These are phyloP conservation scores for Pangasius djambal DNA, from an alignment of 2,797 vertebrate genomes.

Conservation along the genomic window DNA sequence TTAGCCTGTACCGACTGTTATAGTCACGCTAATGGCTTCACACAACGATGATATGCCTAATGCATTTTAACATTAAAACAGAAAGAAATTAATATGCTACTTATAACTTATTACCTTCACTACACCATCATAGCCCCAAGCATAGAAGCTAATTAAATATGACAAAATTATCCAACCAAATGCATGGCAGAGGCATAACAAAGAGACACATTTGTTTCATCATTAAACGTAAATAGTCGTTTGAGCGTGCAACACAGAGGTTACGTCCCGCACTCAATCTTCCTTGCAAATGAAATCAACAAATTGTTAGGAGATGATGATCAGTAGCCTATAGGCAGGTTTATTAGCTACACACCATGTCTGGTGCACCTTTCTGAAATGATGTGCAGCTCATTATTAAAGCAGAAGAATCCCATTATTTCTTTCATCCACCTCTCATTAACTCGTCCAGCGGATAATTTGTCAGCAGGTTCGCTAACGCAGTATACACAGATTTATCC, in stretches of 20 bases:
- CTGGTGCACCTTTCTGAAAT: slow-evolving; percentile 7
- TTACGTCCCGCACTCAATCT: not conserved
- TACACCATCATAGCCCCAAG: not conserved
- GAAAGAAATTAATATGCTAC: not conserved
- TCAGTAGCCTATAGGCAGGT: slow-evolving; percentile 23
- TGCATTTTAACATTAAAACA: not conserved
- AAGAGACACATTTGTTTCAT: not conserved
- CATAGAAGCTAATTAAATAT: slow-evolving; percentile 16
- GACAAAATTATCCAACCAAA: not conserved
- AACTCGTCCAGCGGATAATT: slow-evolving; percentile 14
- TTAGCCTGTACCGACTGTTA: not conserved
- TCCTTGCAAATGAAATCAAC: slow-evolving; percentile 3
- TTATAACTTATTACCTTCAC: not conserved
- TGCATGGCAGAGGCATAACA: not conserved
- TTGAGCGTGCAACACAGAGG: not conserved
- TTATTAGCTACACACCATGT: not conserved
- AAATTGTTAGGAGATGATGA: not conserved
- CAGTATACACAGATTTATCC: not conserved
- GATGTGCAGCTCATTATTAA: slow-evolving; percentile 6
- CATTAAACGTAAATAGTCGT: not conserved
- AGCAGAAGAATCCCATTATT: slow-evolving; percentile 32
- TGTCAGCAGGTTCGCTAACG: not conserved
- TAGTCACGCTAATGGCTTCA: not conserved
- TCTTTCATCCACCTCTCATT: slow-evolving; percentile 30
- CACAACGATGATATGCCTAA: not conserved